These are phyloP conservation scores for Bhutanitis thaidina DNA, from an alignment of 2,888 invertebrate species.

Conservation along the genomic window DNA sequence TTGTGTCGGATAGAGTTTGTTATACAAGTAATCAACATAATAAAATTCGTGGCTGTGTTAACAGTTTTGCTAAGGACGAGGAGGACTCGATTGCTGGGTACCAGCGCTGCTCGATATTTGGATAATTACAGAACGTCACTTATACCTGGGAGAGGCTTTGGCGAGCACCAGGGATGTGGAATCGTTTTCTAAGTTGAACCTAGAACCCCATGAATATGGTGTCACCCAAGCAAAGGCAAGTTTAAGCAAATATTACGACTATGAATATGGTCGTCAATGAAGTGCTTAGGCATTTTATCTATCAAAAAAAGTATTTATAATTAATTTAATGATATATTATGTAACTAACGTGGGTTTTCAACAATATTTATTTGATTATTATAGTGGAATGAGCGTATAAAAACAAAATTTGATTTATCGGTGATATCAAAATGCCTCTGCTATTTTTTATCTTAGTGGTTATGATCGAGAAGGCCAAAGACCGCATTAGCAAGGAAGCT, in stretches of 20 bases:
- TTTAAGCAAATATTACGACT: constrained; percentile 7
- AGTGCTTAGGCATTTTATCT: constrained; percentile 2
- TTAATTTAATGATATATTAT: no score
- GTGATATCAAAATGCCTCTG: not conserved
- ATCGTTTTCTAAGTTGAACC: constrained; percentile 37
- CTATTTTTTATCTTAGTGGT: not conserved
- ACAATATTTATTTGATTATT: not conserved
- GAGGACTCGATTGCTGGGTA: constrained; percentile 21
- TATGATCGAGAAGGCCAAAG: constrained; percentile 1
- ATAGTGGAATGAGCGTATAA: no score
- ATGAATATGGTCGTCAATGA: not conserved
- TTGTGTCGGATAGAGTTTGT: no score
- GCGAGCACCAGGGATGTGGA: constrained; percentile 35
- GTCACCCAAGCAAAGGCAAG: constrained; percentile 23
- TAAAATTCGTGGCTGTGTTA: not conserved
- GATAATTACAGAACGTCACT: constrained; percentile 21
- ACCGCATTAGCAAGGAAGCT: not conserved
- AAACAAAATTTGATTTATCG: not conserved
- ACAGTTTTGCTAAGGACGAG: not conserved
- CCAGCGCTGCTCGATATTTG: constrained; percentile 34
- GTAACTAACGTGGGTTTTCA: no score
- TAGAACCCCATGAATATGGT: constrained; percentile 33
- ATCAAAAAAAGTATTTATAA: not conserved
- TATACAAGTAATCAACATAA: no score
- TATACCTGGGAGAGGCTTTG: constrained; percentile 36